phyloP scores from a whole-genome alignment of 2,888 invertebrate genomes.

The Papilio demoleus region DNA sequence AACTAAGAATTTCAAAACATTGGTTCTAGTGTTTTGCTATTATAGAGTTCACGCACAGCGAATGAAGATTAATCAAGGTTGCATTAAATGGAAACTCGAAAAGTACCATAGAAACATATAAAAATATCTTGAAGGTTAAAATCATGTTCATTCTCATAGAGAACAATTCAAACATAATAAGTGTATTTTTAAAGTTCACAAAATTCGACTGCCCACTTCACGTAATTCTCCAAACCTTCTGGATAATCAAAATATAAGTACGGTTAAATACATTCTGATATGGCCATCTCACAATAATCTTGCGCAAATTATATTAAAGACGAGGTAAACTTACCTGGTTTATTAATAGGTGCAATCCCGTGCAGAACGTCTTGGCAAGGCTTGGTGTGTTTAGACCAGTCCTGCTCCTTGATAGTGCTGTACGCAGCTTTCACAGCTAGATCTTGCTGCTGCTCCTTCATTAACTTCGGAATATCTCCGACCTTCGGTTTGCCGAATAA shows the following conservation, averaged over 20 bases:
- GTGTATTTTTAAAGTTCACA: neutral
- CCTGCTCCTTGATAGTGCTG: constrained; percentile 66
- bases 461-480: constrained; percentile 55
- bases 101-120: too few relatives aligned
- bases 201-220: neutral
- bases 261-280: neutral
- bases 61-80: too few relatives aligned
- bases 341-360: constrained; percentile 74
- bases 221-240: neutral
- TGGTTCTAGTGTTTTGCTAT: too few relatives aligned
- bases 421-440: constrained; percentile 56
- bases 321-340: constrained; percentile 60
- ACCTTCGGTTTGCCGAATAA: constrained; percentile 66
- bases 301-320: neutral
- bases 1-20: too few relatives aligned
- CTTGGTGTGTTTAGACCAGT: constrained; percentile 87
- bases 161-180: too few relatives aligned
- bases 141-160: too few relatives aligned
- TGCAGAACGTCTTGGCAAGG: constrained; percentile 86
- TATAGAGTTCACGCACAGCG: too few relatives aligned
- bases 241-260: neutral
- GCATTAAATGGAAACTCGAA: too few relatives aligned
- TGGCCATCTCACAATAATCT: neutral
- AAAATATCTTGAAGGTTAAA: too few relatives aligned
- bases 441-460: constrained; percentile 59